phyloP scores from a whole-genome alignment of 1,140 invertebrate species.

The Drosophila asahinai region DNA sequence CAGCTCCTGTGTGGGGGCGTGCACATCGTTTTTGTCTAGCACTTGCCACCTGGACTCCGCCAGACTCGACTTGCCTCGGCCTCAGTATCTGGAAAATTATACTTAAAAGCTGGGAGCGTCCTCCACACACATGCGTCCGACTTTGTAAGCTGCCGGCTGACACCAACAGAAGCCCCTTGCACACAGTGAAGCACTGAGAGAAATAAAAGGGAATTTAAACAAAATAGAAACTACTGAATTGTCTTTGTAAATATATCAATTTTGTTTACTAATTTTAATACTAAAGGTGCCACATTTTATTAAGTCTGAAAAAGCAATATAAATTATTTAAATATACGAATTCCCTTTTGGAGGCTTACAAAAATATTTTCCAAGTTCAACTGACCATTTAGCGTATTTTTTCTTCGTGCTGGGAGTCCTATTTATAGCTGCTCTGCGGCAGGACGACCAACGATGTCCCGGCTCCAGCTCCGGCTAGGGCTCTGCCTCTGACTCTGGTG shows the following conservation, averaged over 20 bases:
- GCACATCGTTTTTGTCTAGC: constrained; percentile 79
- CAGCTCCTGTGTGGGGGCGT: constrained; percentile 45
- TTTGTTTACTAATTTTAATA: too few species aligned
- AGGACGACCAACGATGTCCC: constrained; percentile 49
- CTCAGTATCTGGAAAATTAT: constrained; percentile 54
- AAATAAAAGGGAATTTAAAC: background rate
- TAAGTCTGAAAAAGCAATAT: too few species aligned
- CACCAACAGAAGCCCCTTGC: constrained; percentile 37
- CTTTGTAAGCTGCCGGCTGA: constrained; percentile 72
- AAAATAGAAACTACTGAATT: too few species aligned
- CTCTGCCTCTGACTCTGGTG: constrained; percentile 38
- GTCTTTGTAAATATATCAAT: too few species aligned
- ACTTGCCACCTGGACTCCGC: constrained; percentile 61
- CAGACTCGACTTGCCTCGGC: constrained; percentile 4
- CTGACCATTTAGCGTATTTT: background rate
- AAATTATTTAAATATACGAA: too few species aligned
- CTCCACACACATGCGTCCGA: constrained; percentile 44
- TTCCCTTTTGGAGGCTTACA: too few species aligned
- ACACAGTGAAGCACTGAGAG: constrained; percentile 12
- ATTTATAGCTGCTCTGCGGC: constrained; percentile 58
- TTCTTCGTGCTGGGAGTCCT: constrained; percentile 13
- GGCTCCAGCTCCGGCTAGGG: constrained; percentile 28
- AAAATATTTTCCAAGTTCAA: background rate
- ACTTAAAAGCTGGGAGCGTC: constrained; percentile 77
- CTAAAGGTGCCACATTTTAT: too few species aligned